Base-by-base conservation (phyloP, 2,113 vertebrate species). In the Antechinus flavipes region DNA sequence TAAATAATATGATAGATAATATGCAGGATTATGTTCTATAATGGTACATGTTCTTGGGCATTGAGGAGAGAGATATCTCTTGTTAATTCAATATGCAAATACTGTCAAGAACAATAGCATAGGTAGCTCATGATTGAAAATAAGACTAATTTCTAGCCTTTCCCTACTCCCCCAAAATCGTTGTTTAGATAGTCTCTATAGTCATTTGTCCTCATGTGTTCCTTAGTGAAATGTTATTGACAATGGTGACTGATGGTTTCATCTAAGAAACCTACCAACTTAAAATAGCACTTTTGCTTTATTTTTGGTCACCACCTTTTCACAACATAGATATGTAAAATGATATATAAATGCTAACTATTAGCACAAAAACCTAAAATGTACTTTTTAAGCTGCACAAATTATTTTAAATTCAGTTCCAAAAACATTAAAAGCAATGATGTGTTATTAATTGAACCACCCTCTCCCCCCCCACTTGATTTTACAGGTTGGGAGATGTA, bases 361-460 rank as follows among this genome's bases (percentile, higher is more conserved):
- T 42, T 84, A 84, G 19, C 68, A 84, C 68, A 42, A 84, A 84
- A 84, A 22, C 4, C 61, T 90, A 46, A 96, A 84, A 94, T 90
- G 84, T 93, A 90, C 91, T 53, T 94, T 95, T 42, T 23, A 91
- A 93, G 76, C 7, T 25, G n/a, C 91, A 92, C 84, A 91, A 91
- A 90, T 90, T 92, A 93, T 26, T 42, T 46, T 47, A 91, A 94
- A 93, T 91, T 46, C 30, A 92, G 30, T 94, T 42, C 35, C 27
- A 50, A 54, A 89, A 91, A 30, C n/a, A 94, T 61, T 91, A 89
- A 26, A 42, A 56, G 84, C 19, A 90, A 94, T 56, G 89, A 53
- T 8, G 5, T 58, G 54, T 58, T 55, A 91, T 96, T 95, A 54
- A 93, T 94, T 93, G 76, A 92, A 52, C 68, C 92, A 52, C 50